Percentiles rank a stretch among this genome's conserved stretches.
Evolutionary conservation across 2,888 invertebrate genomes (phyloP).

Genomic region (Drosophila cognata): DNA sequence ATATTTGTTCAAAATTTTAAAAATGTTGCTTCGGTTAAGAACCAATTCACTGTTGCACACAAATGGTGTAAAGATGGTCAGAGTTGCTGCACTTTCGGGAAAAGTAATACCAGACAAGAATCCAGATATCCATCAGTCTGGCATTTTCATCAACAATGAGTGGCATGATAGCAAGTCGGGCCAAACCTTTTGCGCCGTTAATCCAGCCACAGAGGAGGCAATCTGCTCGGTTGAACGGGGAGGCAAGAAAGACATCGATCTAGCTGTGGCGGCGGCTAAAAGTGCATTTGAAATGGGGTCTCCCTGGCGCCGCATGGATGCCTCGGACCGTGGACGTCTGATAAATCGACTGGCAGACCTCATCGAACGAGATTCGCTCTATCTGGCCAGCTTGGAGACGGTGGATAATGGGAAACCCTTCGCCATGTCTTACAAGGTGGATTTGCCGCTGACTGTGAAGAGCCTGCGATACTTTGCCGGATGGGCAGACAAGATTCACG

Average conservation of each 20-base stretch:
- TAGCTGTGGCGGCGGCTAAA: constrained; percentile 92
- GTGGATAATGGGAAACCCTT: constrained; percentile 98
- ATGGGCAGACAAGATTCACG: constrained; percentile 95
- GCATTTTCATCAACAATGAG: constrained; percentile 96
- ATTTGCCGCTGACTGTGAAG: constrained; percentile 87
- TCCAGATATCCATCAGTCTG: not conserved
- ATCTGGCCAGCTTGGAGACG: constrained; percentile 95
- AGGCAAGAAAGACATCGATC: constrained; percentile 89
- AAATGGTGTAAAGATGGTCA: not conserved
- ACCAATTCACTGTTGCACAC: not conserved
- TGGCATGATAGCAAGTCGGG: constrained; percentile 95
- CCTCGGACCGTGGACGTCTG: constrained; percentile 91
- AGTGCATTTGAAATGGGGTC: constrained; percentile 91
- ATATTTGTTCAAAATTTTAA: not conserved
- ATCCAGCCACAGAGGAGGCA: constrained; percentile 92
- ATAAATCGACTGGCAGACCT: constrained; percentile 92
- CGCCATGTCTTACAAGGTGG: constrained; percentile 88
- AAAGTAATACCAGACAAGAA: not conserved
- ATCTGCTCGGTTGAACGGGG: constrained; percentile 93
- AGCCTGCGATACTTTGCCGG: constrained; percentile 94
- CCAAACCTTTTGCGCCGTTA: constrained; percentile 93
- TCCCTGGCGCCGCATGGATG: constrained; percentile 94
- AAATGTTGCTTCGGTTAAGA: not conserved
- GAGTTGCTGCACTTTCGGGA: not conserved
- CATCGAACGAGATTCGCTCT: constrained; percentile 90